A percentile compares a stretch with the other conserved stretches of the same genome.
Evolutionary conservation across 2,888 invertebrate genomes (phyloP).

Genomic region (Tachina fera): DNA sequence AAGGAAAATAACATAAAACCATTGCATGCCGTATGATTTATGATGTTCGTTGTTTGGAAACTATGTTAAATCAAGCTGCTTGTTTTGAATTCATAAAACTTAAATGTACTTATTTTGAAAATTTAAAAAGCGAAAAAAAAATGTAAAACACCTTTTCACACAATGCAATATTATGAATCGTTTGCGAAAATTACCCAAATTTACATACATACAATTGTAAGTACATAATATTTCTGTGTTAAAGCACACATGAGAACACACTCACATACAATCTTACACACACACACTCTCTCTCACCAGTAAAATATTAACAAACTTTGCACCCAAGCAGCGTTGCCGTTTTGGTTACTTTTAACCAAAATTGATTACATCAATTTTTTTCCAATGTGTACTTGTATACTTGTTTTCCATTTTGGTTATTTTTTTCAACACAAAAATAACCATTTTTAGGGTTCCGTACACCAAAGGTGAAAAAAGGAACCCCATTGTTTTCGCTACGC

Average conservation of each 20-base stretch:
- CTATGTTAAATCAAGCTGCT: constrained; percentile 50
- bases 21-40: constrained; percentile 63
- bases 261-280: not conserved
- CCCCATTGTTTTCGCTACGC: no score
- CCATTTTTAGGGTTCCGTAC: no score
- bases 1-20: constrained; percentile 35
- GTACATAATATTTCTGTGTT: not conserved
- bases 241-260: no score
- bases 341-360: no score
- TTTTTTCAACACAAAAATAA: no score
- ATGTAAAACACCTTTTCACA: not conserved
- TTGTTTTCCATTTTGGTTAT: no score
- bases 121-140: not conserved
- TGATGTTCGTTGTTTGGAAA: constrained; percentile 38
- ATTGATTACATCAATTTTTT: no score
- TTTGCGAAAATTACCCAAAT: constrained; percentile 42
- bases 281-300: not conserved
- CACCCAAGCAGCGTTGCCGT: no score
- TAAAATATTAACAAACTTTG: not conserved
- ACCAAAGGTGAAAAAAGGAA: no score
- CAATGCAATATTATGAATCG: constrained; percentile 33
- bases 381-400: no score
- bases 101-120: constrained; percentile 1
- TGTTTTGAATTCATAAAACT: constrained; percentile 25
- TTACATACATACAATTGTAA: constrained; percentile 8